These are phyloP conservation scores for Gallinago nigripennis DNA, from an alignment of 2,797 vertebrate genomes.

Conservation along the genomic window DNA sequence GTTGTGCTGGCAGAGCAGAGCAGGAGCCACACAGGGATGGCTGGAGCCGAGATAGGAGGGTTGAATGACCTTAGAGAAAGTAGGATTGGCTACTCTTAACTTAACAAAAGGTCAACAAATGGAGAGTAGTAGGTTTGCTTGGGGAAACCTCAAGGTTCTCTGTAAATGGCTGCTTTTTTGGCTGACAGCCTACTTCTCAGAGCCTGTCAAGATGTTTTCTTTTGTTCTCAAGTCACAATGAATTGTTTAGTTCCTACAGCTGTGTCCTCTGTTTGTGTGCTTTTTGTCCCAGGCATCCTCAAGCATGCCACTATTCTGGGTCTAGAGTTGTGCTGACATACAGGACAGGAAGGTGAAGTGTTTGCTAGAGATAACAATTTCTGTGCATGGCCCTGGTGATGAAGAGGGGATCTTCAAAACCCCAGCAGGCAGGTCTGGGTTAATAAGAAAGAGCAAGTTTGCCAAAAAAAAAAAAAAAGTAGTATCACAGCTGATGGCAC, in stretches of 20 bases:
- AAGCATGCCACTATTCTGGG: neutral
- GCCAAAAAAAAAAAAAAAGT: too few species aligned
- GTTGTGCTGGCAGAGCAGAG: neutral
- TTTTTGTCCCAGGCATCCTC: neutral
- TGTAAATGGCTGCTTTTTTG: neutral
- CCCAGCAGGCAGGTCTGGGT: neutral
- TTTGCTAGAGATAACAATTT: neutral
- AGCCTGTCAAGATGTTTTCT: neutral
- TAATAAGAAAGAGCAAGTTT: neutral
- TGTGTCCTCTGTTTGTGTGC: neutral
- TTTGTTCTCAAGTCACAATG: neutral
- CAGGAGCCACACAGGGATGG: neutral
- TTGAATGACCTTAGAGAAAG: neutral
- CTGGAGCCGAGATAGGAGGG: neutral
- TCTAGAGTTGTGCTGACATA: neutral
- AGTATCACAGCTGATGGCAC: too few species aligned
- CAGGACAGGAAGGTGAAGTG: neutral
- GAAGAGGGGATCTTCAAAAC: neutral
- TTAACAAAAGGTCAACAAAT: neutral
- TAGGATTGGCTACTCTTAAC: neutral
- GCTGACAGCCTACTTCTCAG: neutral
- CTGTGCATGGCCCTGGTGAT: accelerated
- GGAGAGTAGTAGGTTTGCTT: neutral
- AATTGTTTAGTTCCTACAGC: neutral
- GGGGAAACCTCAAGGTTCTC: neutral